These are phyloP conservation scores for Camelus dromedarius DNA, from an alignment of 2,113 vertebrate species.

Conservation along the genomic window DNA sequence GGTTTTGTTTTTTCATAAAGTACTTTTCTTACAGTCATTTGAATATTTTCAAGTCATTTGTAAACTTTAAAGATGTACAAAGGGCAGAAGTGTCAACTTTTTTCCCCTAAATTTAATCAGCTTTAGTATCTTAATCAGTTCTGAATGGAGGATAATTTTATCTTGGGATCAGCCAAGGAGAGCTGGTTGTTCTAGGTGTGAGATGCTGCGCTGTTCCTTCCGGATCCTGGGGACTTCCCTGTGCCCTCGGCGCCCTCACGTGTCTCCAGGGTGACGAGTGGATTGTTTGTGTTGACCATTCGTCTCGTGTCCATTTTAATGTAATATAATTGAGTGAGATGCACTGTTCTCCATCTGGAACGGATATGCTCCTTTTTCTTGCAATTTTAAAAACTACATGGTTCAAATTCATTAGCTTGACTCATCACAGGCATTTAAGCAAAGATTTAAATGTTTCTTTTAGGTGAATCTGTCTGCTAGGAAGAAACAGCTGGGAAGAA, in stretches of 20 bases:
- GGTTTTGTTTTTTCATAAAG: neutral
- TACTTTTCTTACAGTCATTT: slow-evolving; percentile 1
- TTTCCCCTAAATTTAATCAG: neutral
- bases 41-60: slow-evolving; percentile 1
- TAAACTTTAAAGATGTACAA: slow-evolving; percentile 36
- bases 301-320: neutral
- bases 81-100: neutral
- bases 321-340: neutral
- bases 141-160: neutral
- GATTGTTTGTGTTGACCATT: neutral
- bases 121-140: neutral
- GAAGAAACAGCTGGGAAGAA: neutral
- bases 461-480: neutral
- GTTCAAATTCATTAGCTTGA: slow-evolving; percentile 10
- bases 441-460: neutral
- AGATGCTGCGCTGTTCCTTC: neutral
- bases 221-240: neutral
- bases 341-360: neutral
- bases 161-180: neutral
- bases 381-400: neutral
- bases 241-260: neutral
- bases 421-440: slow-evolving; percentile 3
- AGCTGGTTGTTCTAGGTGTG: neutral
- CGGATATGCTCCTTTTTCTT: neutral
- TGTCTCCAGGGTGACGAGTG: neutral